Percentiles rank a stretch among this genome's conserved stretches.
Conservation (phyloP, 2,888 invertebrate genomes). For the Thera obeliscata region DNA sequence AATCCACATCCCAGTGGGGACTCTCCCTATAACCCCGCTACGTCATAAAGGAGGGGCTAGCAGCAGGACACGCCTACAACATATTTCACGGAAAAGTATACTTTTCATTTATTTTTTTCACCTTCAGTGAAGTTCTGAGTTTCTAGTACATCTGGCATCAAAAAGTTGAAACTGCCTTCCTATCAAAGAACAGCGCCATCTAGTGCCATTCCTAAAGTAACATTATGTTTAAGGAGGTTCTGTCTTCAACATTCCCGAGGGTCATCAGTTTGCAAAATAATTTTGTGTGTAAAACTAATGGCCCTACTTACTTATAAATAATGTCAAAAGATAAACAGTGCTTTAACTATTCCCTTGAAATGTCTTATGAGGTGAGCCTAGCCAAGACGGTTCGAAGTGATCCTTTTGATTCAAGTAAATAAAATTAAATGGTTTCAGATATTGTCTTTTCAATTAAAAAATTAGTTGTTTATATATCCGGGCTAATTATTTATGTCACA, state of each 20-base stretch:
- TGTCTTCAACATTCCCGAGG: too few relatives aligned
- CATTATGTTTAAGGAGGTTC: too few relatives aligned
- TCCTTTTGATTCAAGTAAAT: too few relatives aligned
- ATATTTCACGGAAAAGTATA: background rate
- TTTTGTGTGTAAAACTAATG: background rate
- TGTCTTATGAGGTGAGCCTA: too few relatives aligned
- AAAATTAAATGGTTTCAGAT: too few relatives aligned
- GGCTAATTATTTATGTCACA: background rate
- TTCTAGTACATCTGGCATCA: conserved; percentile 13
- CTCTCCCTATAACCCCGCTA: background rate
- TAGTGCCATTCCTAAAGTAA: background rate
- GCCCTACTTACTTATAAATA: too few relatives aligned
- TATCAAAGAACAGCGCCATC: conserved; percentile 4
- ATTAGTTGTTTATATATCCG: background rate
- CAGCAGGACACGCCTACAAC: background rate
- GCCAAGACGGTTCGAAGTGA: too few relatives aligned
- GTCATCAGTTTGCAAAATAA: too few relatives aligned
- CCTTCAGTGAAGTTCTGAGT: conserved; percentile 5
- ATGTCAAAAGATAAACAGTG: too few relatives aligned
- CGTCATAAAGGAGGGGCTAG: conserved; percentile 5
- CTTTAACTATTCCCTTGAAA: too few relatives aligned
- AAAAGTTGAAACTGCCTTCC: conserved; percentile 8
- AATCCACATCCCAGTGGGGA: conserved; percentile 1
- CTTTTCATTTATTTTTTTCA: background rate
- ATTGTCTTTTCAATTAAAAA: too few relatives aligned